Evolutionary conservation across 2,888 invertebrate genomes (phyloP).

Genomic region (Tenodera sinensis): DNA sequence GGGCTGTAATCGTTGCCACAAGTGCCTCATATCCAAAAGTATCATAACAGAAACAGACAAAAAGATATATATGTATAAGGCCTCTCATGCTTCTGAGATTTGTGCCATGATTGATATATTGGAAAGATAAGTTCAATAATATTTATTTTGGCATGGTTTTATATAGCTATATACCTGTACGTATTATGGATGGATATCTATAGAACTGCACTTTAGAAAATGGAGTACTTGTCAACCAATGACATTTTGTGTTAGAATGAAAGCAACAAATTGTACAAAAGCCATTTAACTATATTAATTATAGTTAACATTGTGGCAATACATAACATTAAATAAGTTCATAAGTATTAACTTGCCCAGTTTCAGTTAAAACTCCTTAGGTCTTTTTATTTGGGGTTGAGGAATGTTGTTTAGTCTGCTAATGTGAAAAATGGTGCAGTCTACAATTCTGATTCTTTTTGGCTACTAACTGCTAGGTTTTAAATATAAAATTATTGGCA

Average conservation of each 20-base stretch:
- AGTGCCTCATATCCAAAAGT: conserved; percentile 5
- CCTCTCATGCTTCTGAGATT: conserved; percentile 5
- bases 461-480: no score
- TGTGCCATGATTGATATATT: neutral
- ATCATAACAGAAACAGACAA: neutral
- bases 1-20: conserved; percentile 6
- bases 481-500: no score
- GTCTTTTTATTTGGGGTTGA: neutral
- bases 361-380: neutral
- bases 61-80: neutral
- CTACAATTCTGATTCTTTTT: no score
- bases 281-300: no score
- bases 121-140: neutral
- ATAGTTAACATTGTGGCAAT: neutral
- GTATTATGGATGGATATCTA: neutral
- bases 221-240: neutral
- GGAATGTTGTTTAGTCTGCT: neutral
- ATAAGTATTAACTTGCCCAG: neutral
- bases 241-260: neutral
- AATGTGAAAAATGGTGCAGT: neutral
- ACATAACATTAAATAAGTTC: neutral
- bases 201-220: neutral
- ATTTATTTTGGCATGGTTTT: neutral
- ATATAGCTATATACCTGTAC: neutral
- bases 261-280: neutral